A percentile compares a stretch with the other conserved stretches of the same genome.
Evolutionary conservation across 2,888 invertebrate species (phyloP).

Genomic region (Tenthredo notha): DNA sequence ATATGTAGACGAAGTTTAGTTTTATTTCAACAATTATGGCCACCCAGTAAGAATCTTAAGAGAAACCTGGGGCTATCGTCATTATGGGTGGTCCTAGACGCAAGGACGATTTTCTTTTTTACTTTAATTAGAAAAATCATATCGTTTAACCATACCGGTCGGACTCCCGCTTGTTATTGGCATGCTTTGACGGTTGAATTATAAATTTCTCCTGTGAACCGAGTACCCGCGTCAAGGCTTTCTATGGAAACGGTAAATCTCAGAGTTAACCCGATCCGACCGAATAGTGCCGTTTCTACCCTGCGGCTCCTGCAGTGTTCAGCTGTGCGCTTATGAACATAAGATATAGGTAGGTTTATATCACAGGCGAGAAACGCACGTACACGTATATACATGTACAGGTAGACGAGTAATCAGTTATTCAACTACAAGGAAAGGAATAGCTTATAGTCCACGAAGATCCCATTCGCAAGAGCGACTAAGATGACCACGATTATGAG

Average conservation of each 20-base stretch:
- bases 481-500: constrained; percentile 39
- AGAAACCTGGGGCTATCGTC: not conserved
- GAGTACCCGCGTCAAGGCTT: constrained; percentile 23
- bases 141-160: not conserved
- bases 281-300: constrained; percentile 43
- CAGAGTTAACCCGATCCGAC: not conserved
- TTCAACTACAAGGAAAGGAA: constrained; percentile 25
- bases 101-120: not conserved
- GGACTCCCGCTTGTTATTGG: not conserved
- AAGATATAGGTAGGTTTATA: not conserved
- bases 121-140: not conserved
- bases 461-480: constrained; percentile 18
- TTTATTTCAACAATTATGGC: not conserved
- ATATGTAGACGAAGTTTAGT: not conserved
- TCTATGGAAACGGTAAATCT: constrained; percentile 41
- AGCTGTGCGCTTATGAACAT: constrained; percentile 12
- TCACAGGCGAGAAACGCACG: not conserved
- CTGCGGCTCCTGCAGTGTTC: constrained; percentile 33
- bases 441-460: constrained; percentile 11
- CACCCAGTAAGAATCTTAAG: not conserved
- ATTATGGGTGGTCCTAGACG: not conserved
- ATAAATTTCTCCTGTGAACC: constrained; percentile 11
- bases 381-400: not conserved
- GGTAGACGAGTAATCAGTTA: constrained; percentile 44
- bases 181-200: not conserved